A percentile compares a stretch with the other conserved stretches of the same genome.
Conservation (phyloP, 2,797 vertebrate species). For the Cephalopachus bancanus region DNA sequence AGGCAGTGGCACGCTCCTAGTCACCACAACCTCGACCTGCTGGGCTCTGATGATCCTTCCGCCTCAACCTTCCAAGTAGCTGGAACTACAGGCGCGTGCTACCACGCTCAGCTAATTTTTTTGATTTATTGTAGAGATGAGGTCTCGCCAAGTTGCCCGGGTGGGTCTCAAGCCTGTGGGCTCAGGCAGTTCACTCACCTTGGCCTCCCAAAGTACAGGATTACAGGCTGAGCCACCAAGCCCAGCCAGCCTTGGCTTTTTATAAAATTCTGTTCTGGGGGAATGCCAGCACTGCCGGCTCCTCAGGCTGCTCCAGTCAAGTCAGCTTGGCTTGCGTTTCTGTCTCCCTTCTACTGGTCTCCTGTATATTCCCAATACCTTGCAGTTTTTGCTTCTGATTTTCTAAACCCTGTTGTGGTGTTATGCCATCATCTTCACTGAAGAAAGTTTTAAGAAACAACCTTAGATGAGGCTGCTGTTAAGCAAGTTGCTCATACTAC, state of each 20-base stretch:
- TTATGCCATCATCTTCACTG: neutral
- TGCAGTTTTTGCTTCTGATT: neutral
- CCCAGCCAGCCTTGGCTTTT: neutral
- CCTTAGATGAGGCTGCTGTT: neutral
- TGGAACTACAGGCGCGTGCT: too few relatives aligned
- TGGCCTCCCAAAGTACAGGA: too few relatives aligned
- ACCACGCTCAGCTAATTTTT: too few relatives aligned
- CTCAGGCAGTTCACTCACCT: too few relatives aligned
- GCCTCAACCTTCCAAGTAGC: too few relatives aligned
- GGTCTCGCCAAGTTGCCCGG: too few relatives aligned
- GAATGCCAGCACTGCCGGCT: neutral
- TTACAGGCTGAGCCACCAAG: too few relatives aligned
- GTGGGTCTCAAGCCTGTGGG: too few relatives aligned
- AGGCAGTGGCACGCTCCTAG: too few relatives aligned
- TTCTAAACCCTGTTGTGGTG: neutral
- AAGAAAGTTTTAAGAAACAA: constrained; percentile 1
- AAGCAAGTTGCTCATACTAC: neutral
- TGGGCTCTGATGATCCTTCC: too few relatives aligned
- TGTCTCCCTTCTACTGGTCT: neutral
- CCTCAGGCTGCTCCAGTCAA: neutral
- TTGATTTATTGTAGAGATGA: too few relatives aligned
- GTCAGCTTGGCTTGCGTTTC: neutral
- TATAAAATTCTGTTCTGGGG: neutral
- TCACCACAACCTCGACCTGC: too few relatives aligned
- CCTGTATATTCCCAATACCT: neutral